These are phyloP conservation scores for Asbolus verrucosus DNA, from an alignment of 1,140 invertebrate species.

Conservation along the genomic window DNA sequence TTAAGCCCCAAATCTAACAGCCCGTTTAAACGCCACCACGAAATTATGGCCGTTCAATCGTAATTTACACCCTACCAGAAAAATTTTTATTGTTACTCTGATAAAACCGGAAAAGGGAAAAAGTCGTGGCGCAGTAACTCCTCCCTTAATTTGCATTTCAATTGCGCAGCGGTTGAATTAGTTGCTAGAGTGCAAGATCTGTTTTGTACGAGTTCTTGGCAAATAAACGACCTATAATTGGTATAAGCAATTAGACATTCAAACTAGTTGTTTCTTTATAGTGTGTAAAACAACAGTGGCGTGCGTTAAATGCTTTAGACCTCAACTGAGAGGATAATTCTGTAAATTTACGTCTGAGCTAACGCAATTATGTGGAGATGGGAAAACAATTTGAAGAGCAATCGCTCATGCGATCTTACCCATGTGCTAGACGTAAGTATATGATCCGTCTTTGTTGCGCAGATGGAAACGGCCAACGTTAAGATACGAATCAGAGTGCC, in stretches of 20 bases:
- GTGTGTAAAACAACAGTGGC: slow-evolving; percentile 30
- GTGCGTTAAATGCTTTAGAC: slow-evolving; percentile 27
- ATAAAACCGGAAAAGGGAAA: too few relatives aligned
- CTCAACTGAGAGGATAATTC: slow-evolving; percentile 37
- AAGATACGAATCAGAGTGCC: too few relatives aligned
- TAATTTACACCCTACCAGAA: slow-evolving; percentile 2
- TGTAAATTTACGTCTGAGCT: slow-evolving; percentile 30
- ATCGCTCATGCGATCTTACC: slow-evolving; percentile 10
- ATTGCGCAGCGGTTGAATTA: slow-evolving; percentile 32
- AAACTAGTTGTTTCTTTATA: slow-evolving; percentile 33
- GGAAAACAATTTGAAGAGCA: slow-evolving; percentile 20
- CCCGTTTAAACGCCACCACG: neutral
- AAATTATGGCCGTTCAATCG: neutral
- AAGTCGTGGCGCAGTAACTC: slow-evolving; percentile 7
- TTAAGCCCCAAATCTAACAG: neutral
- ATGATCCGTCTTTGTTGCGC: neutral
- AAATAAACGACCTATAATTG: slow-evolving; percentile 37
- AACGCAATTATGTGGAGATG: slow-evolving; percentile 30
- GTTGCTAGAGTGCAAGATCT: slow-evolving; percentile 23
- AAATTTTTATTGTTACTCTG: neutral
- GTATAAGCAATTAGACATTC: slow-evolving; percentile 36
- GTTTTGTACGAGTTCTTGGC: slow-evolving; percentile 5
- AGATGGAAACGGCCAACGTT: too few relatives aligned
- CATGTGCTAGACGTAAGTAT: too few relatives aligned
- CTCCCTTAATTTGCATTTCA: slow-evolving; percentile 30